These are phyloP conservation scores for Tarsius wallacei DNA, from an alignment of 2,797 vertebrate species.

Conservation along the genomic window DNA sequence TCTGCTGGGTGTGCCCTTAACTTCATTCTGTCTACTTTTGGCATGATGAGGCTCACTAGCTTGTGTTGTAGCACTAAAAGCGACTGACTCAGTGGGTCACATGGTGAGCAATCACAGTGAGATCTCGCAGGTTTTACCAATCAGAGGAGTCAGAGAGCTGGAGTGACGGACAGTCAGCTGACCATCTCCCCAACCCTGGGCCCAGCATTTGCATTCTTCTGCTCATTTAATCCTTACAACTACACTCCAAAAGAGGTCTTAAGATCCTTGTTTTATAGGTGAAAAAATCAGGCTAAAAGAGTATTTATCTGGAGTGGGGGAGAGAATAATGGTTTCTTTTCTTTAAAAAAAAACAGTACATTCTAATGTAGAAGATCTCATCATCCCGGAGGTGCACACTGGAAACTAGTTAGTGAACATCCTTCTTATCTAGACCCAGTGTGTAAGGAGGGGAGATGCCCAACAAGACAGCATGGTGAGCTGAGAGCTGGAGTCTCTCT, in stretches of 20 bases:
- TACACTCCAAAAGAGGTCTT: background rate
- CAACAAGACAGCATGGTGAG: background rate
- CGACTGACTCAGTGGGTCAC: accelerated
- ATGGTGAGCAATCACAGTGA: background rate
- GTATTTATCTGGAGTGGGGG: background rate
- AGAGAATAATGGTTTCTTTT: background rate
- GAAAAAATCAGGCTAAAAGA: background rate
- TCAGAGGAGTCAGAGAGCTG: background rate
- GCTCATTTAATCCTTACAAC: background rate
- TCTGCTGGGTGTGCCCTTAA: accelerated
- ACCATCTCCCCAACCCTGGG: background rate
- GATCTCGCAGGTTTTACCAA: background rate
- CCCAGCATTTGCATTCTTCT: background rate
- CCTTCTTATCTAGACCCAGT: background rate
- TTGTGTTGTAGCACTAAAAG: background rate
- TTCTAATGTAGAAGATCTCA: background rate
- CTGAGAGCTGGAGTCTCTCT: background rate
- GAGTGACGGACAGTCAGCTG: background rate
- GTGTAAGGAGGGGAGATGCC: background rate
- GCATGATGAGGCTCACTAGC: too few relatives aligned
- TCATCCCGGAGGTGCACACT: accelerated
- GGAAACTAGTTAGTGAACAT: background rate
- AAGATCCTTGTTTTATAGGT: background rate
- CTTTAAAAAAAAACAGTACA: background rate
- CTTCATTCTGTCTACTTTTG: background rate